A percentile compares a stretch with the other conserved stretches of the same genome.
Evolutionary conservation across 2,113 vertebrate genomes (phyloP).

Genomic region (Hippocampus abdominalis): DNA sequence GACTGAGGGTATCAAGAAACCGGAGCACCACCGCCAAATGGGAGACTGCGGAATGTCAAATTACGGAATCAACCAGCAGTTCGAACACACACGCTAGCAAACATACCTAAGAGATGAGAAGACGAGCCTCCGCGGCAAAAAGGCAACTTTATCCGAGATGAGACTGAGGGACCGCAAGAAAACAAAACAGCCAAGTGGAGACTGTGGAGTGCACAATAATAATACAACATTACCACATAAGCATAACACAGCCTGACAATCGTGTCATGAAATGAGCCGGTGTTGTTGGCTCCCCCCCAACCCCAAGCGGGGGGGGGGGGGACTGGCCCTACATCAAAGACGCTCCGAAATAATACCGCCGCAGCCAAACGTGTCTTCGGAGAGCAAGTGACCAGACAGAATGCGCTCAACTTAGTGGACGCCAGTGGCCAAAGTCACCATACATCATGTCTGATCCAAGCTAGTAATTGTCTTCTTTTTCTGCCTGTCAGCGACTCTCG

Average conservation of each 20-base stretch:
- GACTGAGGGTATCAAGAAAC: no score
- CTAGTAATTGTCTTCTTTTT: conserved; percentile 7
- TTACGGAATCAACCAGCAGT: no score
- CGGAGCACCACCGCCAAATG: no score
- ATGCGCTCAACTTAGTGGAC: neutral
- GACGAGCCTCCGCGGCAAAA: no score
- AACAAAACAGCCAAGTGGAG: neutral
- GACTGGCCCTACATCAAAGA: neutral
- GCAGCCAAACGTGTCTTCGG: neutral
- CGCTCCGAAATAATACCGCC: neutral
- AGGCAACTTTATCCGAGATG: neutral
- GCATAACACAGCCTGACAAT: neutral
- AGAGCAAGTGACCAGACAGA: neutral
- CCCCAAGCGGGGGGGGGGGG: neutral
- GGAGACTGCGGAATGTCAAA: no score
- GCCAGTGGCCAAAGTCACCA: neutral
- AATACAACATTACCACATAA: neutral
- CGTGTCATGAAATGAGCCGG: neutral
- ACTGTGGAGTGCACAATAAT: neutral
- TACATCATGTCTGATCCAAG: conserved; percentile 1
- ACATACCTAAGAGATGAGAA: no score
- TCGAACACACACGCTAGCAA: no score
- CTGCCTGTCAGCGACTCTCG: neutral
- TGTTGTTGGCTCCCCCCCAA: neutral
- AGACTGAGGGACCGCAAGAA: neutral